A percentile compares a stretch with the other conserved stretches of the same genome.
phyloP scores from a whole-genome alignment of 2,113 vertebrate genomes.

The Corapipo altera region DNA sequence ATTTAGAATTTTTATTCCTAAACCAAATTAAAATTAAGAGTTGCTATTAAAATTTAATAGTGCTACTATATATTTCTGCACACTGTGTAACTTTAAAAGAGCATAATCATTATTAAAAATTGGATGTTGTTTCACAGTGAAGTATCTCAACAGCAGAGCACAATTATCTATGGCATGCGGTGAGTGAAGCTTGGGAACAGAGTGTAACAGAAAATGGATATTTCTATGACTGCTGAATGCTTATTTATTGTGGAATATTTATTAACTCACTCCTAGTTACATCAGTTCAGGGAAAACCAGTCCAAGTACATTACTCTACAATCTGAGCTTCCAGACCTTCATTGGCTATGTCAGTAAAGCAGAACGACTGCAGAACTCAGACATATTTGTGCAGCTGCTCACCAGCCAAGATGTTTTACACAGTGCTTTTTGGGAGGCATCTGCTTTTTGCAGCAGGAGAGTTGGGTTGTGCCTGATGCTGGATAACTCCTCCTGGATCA shows the following conservation, averaged over 20 bases:
- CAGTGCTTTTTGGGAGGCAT: not conserved
- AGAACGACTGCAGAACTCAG: not conserved
- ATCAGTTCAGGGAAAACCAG: slow-evolving; percentile 5
- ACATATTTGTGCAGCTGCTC: not conserved
- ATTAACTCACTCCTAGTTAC: slow-evolving; percentile 22
- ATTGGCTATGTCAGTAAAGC: not conserved
- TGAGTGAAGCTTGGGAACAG: not conserved
- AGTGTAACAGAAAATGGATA: slow-evolving; percentile 2
- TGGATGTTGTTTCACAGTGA: not conserved
- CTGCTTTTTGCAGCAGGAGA: not conserved
- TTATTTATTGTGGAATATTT: slow-evolving; percentile 13
- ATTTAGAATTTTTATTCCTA: not conserved
- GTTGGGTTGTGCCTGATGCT: not conserved
- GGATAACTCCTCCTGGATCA: not conserved
- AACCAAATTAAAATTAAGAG: not conserved
- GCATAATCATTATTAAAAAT: not conserved
- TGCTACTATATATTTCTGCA: not conserved
- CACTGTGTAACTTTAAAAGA: not conserved
- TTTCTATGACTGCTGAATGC: not conserved
- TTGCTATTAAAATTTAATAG: not conserved
- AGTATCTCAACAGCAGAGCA: not conserved
- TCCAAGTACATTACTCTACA: not conserved
- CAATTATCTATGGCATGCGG: not conserved
- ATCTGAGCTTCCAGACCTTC: not conserved
- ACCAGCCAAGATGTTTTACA: not conserved